Evolutionary conservation across 2,888 invertebrate species (phyloP).

Genomic region (Callyntrura sp.): DNA sequence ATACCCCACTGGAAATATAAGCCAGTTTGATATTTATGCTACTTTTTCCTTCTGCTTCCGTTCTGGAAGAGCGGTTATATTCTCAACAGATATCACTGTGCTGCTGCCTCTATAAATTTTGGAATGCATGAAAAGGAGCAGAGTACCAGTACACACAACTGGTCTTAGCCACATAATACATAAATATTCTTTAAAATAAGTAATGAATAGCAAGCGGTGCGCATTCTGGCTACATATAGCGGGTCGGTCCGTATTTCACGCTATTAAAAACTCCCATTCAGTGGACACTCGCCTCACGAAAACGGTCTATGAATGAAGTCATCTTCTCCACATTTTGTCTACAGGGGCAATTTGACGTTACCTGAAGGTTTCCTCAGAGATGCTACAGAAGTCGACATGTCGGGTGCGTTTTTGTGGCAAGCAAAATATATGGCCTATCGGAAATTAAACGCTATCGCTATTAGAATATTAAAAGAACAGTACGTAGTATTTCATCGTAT

Average conservation of each 20-base stretch:
- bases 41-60: conserved; percentile 29
- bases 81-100: not conserved
- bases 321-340: not conserved
- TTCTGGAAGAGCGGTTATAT: conserved; percentile 54
- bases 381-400: not conserved
- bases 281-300: no score
- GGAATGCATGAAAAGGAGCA: not conserved
- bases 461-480: no score
- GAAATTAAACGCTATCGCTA: no score
- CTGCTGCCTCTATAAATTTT: not conserved
- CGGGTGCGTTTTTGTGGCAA: not conserved
- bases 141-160: not conserved
- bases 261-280: no score
- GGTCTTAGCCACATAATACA: not conserved
- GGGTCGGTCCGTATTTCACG: no score
- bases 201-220: no score
- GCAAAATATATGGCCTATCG: no score
- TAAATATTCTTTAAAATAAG: no score
- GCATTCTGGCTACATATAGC: no score
- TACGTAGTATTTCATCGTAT: no score
- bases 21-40: not conserved
- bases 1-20: not conserved
- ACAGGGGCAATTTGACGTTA: not conserved
- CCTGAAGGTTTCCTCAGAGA: not conserved
- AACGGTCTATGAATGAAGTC: no score